phyloP scores from a whole-genome alignment of 2,113 vertebrate genomes.

The Coryphaenoides rupestris region DNA sequence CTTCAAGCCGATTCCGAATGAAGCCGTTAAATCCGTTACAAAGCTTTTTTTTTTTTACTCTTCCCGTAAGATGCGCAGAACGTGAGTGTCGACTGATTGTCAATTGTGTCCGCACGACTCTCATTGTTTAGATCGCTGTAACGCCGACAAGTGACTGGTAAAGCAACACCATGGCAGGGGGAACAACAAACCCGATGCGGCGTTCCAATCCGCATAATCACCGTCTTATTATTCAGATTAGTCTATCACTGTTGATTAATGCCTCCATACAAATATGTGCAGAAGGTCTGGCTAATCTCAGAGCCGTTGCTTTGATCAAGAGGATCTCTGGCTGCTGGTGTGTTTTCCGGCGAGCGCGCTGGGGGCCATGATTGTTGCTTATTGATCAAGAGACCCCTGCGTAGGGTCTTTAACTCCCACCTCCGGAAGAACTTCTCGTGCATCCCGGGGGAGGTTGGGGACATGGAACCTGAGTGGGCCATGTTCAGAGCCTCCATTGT shows the following conservation, averaged over 20 bases:
- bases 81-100: constrained; percentile 60
- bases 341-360: constrained; percentile 27
- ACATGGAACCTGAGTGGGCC: no score
- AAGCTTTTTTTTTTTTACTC: no score
- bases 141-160: constrained; percentile 49
- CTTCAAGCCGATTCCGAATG: constrained; percentile 34
- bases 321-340: constrained; percentile 53
- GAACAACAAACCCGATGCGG: constrained; percentile 36
- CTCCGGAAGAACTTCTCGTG: no score
- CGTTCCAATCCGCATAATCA: constrained; percentile 55
- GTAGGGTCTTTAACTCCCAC: no score
- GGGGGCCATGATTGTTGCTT: constrained; percentile 19
- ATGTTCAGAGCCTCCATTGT: no score
- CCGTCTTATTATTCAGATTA: constrained; percentile 55
- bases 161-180: constrained; percentile 43
- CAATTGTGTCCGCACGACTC: constrained; percentile 55
- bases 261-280: constrained; percentile 57
- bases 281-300: constrained; percentile 42
- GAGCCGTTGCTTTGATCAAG: constrained; percentile 50
- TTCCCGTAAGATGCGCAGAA: constrained; percentile 27
- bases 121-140: constrained; percentile 54
- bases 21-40: constrained; percentile 45
- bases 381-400: constrained; percentile 40
- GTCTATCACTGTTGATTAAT: constrained; percentile 58
- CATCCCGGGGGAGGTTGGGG: no score